Evolutionary conservation across 2,888 invertebrate species (phyloP).

Genomic region (Tinea trinotella): DNA sequence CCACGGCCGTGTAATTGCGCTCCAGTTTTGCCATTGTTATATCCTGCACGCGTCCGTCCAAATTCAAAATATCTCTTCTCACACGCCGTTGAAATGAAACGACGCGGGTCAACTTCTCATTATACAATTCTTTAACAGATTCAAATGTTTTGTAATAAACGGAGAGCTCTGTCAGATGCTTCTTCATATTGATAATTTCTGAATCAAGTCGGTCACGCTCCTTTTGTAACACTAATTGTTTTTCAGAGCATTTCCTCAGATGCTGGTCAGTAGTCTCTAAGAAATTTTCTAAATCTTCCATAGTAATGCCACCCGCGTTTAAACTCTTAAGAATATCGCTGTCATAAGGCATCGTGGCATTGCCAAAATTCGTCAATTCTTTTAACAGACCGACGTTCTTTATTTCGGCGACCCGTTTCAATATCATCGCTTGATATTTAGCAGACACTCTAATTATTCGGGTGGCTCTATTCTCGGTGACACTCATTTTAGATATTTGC

Average conservation of each 20-base stretch:
- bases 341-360: slow-evolving; percentile 38
- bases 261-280: slow-evolving; percentile 59
- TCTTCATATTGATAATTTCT: slow-evolving; percentile 53
- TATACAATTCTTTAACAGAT: slow-evolving; percentile 51
- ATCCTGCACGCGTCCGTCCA: slow-evolving; percentile 43
- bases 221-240: slow-evolving; percentile 46
- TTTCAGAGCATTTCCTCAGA: slow-evolving; percentile 50
- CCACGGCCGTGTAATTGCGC: slow-evolving; percentile 49
- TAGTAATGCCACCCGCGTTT: slow-evolving; percentile 48
- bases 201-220: slow-evolving; percentile 57
- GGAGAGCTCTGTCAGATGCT: slow-evolving; percentile 54
- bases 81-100: slow-evolving; percentile 54
- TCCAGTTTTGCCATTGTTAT: slow-evolving; percentile 46
- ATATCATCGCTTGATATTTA: slow-evolving; percentile 60
- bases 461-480: slow-evolving; percentile 49
- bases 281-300: slow-evolving; percentile 62
- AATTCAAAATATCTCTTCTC: slow-evolving; percentile 47
- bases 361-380: slow-evolving; percentile 57
- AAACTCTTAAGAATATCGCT: slow-evolving; percentile 45
- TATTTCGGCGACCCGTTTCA: slow-evolving; percentile 57
- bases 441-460: slow-evolving; percentile 63
- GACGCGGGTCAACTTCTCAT: slow-evolving; percentile 47
- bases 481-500: slow-evolving; percentile 53
- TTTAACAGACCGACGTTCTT: slow-evolving; percentile 55
- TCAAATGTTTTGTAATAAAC: slow-evolving; percentile 52